Evolutionary conservation across 2,797 vertebrate species (phyloP).

Genomic region (Sandelia bainsii): DNA sequence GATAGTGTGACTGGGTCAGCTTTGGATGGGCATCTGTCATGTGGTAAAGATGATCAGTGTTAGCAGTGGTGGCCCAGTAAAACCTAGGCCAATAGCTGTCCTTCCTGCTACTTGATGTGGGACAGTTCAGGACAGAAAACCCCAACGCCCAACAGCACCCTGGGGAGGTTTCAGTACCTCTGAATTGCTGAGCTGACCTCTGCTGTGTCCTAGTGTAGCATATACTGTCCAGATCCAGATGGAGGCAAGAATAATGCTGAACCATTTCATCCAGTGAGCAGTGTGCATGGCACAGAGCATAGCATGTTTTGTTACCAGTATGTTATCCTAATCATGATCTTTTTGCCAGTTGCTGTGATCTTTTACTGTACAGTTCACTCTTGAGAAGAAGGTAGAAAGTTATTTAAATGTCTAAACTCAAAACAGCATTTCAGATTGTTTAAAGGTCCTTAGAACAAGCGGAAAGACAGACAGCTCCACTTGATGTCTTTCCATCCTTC

Average conservation of each 20-base stretch:
- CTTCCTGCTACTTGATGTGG: constrained; percentile 40
- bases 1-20: constrained; percentile 59
- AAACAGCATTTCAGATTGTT: no score
- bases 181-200: constrained; percentile 41
- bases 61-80: constrained; percentile 58
- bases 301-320: constrained; percentile 16
- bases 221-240: constrained; percentile 41
- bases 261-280: constrained; percentile 28
- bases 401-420: constrained; percentile 1
- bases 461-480: no score
- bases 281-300: constrained; percentile 1
- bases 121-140: constrained; percentile 34
- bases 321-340: constrained; percentile 35
- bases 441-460: no score
- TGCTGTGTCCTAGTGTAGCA: constrained; percentile 14
- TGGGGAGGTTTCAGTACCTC: constrained; percentile 7
- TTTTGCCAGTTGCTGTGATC: constrained; percentile 19
- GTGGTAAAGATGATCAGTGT: constrained; percentile 31
- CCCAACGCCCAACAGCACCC: constrained; percentile 10
- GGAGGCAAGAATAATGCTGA: constrained; percentile 29
- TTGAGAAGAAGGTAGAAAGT: constrained; percentile 4
- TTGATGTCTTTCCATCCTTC: constrained; percentile 12
- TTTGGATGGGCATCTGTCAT: constrained; percentile 26
- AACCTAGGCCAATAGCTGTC: constrained; percentile 25
- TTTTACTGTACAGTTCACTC: constrained; percentile 5